Evolutionary conservation across 2,113 vertebrate genomes (phyloP).

Genomic region (Anarrhichthys ocellatus): DNA sequence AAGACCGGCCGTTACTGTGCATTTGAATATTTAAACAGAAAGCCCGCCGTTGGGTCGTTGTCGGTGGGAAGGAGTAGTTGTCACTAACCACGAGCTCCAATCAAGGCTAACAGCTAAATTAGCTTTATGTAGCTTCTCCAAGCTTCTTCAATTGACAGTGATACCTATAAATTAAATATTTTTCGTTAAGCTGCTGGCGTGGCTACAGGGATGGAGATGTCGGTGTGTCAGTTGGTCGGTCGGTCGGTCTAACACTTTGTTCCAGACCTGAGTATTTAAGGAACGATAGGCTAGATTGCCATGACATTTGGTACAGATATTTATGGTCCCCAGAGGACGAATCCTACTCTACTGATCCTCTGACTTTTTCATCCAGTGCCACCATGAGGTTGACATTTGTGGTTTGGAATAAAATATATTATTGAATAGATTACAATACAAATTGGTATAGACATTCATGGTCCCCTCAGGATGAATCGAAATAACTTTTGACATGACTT

Average conservation of each 20-base stretch:
- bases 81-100: not conserved
- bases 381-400: not conserved
- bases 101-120: not conserved
- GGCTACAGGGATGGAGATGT: too few relatives aligned
- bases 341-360: not conserved
- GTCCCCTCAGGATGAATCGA: too few relatives aligned
- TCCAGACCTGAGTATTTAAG: not conserved
- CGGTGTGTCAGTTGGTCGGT: not conserved
- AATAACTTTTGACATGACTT: too few relatives aligned
- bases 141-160: not conserved
- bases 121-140: not conserved
- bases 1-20: not conserved
- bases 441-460: not conserved
- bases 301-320: not conserved
- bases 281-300: not conserved
- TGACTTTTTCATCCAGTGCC: not conserved
- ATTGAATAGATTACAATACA: not conserved
- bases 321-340: not conserved
- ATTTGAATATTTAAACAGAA: not conserved
- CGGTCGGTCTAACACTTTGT: not conserved
- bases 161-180: not conserved
- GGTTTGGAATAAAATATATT: not conserved
- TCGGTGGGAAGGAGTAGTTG: not conserved
- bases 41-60: not conserved
- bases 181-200: not conserved